A percentile compares a stretch with the other conserved stretches of the same genome.
Evolutionary conservation across 1,140 invertebrate species (phyloP).

Genomic region (Ectropis grisescens): DNA sequence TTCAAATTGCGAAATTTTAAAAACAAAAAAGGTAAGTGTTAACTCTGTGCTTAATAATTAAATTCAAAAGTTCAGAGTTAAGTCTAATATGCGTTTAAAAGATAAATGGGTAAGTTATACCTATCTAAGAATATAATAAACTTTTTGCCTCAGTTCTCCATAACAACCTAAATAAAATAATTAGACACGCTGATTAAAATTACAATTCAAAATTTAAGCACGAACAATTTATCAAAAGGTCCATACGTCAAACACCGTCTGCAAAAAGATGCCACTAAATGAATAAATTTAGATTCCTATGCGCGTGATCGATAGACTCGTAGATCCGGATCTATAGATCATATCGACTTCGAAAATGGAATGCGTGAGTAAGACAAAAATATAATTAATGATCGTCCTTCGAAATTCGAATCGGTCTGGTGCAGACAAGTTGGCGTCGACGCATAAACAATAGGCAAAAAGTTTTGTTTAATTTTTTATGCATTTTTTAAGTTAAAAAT

Average conservation of each 20-base stretch:
- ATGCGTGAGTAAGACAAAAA: constrained; percentile 69
- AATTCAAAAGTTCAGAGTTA: too few relatives aligned
- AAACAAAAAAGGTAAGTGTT: too few relatives aligned
- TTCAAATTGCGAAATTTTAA: too few relatives aligned
- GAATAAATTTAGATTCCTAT: constrained; percentile 64
- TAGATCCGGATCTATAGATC: constrained; percentile 68
- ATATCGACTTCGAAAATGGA: constrained; percentile 63
- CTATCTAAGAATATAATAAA: too few relatives aligned
- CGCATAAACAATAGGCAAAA: constrained; percentile 64
- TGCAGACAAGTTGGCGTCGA: constrained; percentile 66
- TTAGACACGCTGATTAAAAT: constrained; percentile 22
- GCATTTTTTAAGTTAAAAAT: constrained; percentile 43
- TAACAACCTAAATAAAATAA: too few relatives aligned
- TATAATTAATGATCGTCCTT: constrained; percentile 66
- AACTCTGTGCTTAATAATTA: too few relatives aligned
- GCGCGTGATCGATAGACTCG: constrained; percentile 62
- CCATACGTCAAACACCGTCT: constrained; percentile 35
- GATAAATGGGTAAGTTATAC: too few relatives aligned
- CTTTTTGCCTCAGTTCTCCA: too few relatives aligned
- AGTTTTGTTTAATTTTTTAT: constrained; percentile 48
- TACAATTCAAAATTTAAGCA: constrained; percentile 22
- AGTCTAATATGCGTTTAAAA: too few relatives aligned
- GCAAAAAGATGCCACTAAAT: constrained; percentile 63
- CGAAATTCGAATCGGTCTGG: constrained; percentile 61
- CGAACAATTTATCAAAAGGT: constrained; percentile 28